These are phyloP conservation scores for Harpagifer antarcticus DNA, from an alignment of 2,797 vertebrate genomes.

Conservation along the genomic window DNA sequence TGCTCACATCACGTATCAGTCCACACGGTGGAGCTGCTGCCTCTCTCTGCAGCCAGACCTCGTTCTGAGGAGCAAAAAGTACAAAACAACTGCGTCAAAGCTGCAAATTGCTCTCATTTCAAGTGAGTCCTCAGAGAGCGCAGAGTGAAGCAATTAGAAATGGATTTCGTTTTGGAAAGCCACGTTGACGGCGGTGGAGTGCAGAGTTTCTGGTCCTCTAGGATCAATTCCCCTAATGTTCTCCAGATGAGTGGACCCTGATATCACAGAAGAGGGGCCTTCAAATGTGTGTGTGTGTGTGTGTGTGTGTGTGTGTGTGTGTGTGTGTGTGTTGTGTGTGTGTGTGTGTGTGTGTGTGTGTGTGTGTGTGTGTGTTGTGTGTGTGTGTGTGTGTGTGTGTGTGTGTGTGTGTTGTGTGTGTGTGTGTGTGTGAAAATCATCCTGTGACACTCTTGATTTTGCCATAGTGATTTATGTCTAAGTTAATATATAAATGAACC, in stretches of 20 bases:
- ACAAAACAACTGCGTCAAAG: slow-evolving; percentile 51
- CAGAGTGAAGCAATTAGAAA: slow-evolving; percentile 62
- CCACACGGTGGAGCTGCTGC: slow-evolving; percentile 71
- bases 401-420: slow-evolving; percentile 33
- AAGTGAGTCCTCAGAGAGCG: slow-evolving; percentile 60
- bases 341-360: too few relatives aligned
- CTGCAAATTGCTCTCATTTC: slow-evolving; percentile 68
- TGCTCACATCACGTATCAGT: slow-evolving; percentile 10
- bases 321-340: slow-evolving; percentile 26
- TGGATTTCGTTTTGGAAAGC: slow-evolving; percentile 68
- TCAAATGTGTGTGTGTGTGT: slow-evolving; percentile 25
- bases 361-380: slow-evolving; percentile 36
- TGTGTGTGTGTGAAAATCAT: slow-evolving; percentile 11
- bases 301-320: slow-evolving; percentile 28
- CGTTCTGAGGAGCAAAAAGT: neutral
- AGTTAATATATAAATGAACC: neutral
- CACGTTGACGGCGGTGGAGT: slow-evolving; percentile 37
- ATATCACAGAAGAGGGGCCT: slow-evolving; percentile 22
- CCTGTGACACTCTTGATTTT: neutral
- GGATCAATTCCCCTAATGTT: slow-evolving; percentile 62
- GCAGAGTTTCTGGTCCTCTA: slow-evolving; percentile 60
- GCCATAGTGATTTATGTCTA: neutral
- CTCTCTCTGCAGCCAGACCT: slow-evolving; percentile 30
- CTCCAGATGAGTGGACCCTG: slow-evolving; percentile 56
- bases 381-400: slow-evolving; percentile 31